Evolutionary conservation across 2,888 invertebrate species (phyloP).

Genomic region (Xylota segnis): DNA sequence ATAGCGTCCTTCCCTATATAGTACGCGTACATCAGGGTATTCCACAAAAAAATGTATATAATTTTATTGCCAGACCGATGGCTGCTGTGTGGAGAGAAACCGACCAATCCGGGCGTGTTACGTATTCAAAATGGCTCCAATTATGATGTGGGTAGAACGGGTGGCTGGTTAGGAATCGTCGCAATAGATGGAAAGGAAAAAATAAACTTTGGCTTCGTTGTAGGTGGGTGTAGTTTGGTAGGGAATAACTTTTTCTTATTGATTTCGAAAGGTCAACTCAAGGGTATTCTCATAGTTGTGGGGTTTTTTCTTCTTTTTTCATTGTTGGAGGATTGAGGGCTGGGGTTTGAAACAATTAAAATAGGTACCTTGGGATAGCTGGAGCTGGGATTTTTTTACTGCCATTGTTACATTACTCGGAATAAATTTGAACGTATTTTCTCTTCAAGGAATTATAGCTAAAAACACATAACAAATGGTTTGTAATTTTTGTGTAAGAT

Average conservation of each 20-base stretch:
- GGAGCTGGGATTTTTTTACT: not conserved
- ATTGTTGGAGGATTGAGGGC: not conserved
- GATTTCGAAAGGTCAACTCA: constrained; percentile 66
- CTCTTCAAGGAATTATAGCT: not conserved
- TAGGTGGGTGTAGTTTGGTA: constrained; percentile 40
- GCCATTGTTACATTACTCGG: not conserved
- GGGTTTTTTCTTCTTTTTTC: too few species aligned
- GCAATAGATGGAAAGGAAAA: constrained; percentile 15
- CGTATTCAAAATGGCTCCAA: constrained; percentile 77
- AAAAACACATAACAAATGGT: not conserved
- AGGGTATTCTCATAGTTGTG: constrained; percentile 52
- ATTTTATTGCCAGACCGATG: constrained; percentile 68
- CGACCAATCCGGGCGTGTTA: constrained; percentile 74
- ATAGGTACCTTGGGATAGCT: not conserved
- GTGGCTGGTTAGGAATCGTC: constrained; percentile 40
- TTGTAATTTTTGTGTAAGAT: not conserved
- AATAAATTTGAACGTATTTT: not conserved
- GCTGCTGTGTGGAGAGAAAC: constrained; percentile 69
- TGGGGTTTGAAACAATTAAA: constrained; percentile 5
- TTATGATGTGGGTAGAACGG: constrained; percentile 58
- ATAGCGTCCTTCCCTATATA: constrained; percentile 53
- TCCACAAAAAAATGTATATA: constrained; percentile 63
- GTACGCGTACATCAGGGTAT: constrained; percentile 29
- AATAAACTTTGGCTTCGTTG: constrained; percentile 13
- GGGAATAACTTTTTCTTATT: constrained; percentile 39